A percentile compares a stretch with the other conserved stretches of the same genome.
Evolutionary conservation across 2,888 invertebrate species (phyloP).

Genomic region (Drosophila sordidula): DNA sequence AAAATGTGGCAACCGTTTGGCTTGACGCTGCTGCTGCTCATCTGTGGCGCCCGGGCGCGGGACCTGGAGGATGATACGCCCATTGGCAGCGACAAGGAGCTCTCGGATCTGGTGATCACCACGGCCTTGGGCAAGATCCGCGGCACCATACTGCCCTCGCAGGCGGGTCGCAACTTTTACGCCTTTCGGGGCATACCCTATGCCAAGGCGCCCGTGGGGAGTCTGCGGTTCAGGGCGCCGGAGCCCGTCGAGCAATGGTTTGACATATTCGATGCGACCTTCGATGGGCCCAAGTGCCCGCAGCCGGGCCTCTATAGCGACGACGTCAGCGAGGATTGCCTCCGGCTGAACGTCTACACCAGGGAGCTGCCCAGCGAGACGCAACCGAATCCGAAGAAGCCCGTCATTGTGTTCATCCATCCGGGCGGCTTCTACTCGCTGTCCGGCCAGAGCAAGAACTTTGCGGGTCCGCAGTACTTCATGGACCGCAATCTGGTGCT

Average conservation of each 20-base stretch:
- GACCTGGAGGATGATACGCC: too few relatives aligned
- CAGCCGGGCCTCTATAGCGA: slow-evolving; percentile 83
- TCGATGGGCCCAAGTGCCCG: slow-evolving; percentile 87
- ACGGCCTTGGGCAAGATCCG: slow-evolving; percentile 84
- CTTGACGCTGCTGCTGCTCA: slow-evolving; percentile 29
- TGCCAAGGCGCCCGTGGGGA: slow-evolving; percentile 83
- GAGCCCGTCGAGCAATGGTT: slow-evolving; percentile 86
- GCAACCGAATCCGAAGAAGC: slow-evolving; percentile 82
- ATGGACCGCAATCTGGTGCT: slow-evolving; percentile 88
- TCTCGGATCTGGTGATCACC: slow-evolving; percentile 83
- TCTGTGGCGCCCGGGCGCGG: slow-evolving; percentile 6
- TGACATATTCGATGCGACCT: slow-evolving; percentile 86
- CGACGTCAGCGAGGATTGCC: slow-evolving; percentile 87
- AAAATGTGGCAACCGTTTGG: slow-evolving; percentile 53
- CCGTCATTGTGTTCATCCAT: slow-evolving; percentile 90
- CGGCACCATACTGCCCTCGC: slow-evolving; percentile 82
- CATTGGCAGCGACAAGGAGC: slow-evolving; percentile 80
- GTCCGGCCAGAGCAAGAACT: slow-evolving; percentile 87
- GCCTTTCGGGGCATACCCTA: slow-evolving; percentile 85
- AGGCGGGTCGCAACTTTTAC: slow-evolving; percentile 82
- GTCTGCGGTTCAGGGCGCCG: slow-evolving; percentile 84
- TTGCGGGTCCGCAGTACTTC: slow-evolving; percentile 87
- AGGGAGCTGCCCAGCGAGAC: slow-evolving; percentile 78
- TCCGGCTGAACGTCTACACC: slow-evolving; percentile 87
- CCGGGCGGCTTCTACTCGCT: slow-evolving; percentile 88